Evolutionary conservation across 2,888 invertebrate genomes (phyloP).

Genomic region (Xanthorhoe spadicearia): DNA sequence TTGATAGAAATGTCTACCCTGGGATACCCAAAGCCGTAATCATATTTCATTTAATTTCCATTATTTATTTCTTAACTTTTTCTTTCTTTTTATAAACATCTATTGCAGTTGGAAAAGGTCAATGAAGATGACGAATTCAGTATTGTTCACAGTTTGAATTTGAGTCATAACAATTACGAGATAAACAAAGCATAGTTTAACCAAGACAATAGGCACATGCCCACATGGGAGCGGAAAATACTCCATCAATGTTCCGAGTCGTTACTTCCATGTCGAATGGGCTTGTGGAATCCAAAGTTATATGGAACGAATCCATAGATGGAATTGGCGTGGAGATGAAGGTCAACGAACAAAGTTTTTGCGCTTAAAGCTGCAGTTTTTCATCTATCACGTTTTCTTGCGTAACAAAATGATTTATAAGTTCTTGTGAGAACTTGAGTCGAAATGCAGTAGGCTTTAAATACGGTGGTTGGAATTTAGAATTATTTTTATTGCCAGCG

Average conservation of each 20-base stretch:
- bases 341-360: slow-evolving; percentile 26
- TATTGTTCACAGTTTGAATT: background rate
- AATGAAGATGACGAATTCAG: background rate
- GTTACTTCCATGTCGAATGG: slow-evolving; percentile 42
- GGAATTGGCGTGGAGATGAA: slow-evolving; percentile 24
- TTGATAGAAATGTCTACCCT: too few relatives aligned
- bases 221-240: slow-evolving; percentile 53
- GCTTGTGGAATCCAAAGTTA: slow-evolving; percentile 37
- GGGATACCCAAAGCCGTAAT: too few relatives aligned
- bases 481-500: too few relatives aligned
- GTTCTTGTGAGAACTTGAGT: background rate
- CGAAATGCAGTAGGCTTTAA: background rate
- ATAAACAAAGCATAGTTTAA: slow-evolving; percentile 36
- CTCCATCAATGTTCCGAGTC: slow-evolving; percentile 43
- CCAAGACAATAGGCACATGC: slow-evolving; percentile 43
- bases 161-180: slow-evolving; percentile 1
- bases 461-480: too few relatives aligned
- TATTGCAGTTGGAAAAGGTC: background rate
- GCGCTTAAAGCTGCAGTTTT: slow-evolving; percentile 16
- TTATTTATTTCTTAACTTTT: too few relatives aligned
- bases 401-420: background rate
- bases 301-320: slow-evolving; percentile 42
- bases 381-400: slow-evolving; percentile 1
- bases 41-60: too few relatives aligned
- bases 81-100: too few relatives aligned